Base-by-base conservation (phyloP, 2,113 vertebrate genomes). In the Aegotheles bennettii region DNA sequence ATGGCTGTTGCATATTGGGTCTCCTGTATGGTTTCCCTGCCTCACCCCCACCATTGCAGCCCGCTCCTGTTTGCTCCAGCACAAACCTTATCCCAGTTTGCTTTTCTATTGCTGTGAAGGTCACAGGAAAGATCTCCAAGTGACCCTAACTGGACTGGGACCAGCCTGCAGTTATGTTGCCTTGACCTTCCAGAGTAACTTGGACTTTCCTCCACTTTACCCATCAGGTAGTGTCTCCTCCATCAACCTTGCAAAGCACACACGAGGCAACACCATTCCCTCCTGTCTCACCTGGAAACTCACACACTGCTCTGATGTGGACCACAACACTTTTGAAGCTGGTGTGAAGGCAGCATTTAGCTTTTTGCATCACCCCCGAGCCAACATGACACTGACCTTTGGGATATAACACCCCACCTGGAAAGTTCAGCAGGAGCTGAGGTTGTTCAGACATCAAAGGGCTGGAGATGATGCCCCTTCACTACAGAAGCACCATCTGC, bases 261-360 rank as follows among this genome's bases (percentile, higher is more conserved):
- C 33, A 14, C 0, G 0, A 36, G 60, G 6, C 67, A 64, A 40
- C 1, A 0, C 19, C 1, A 0, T 11, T 7, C 42, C 13, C 26
- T 78, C 53, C 60, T 11, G 13, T 19, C 73, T n/a, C 71, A 61
- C 16, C 16, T 29, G 25, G 45, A 28, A 28, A 11, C 20, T n/a
- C 36, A 16, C 0, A 14, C 13, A 0, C 12, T 4, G 14, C 48
- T 28, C 65, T 13, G 21, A 45, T 2, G 3, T 5, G 53, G 71
- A 57, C 42, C 15, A 28, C 9, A 35, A 25, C 25, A 36, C 31
- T 35, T 36, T 54, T 2, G 2, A 73, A 57, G 56, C 33, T 3
- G 2, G 9, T 2, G 12, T 5, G 36, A 36, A 67, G 36, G 25
- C 45, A 65, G 18, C 40, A 4, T 28, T 59, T 56, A 15, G 3